phyloP scores from a whole-genome alignment of 2,888 invertebrate species.

The Diplolepis rosae region DNA sequence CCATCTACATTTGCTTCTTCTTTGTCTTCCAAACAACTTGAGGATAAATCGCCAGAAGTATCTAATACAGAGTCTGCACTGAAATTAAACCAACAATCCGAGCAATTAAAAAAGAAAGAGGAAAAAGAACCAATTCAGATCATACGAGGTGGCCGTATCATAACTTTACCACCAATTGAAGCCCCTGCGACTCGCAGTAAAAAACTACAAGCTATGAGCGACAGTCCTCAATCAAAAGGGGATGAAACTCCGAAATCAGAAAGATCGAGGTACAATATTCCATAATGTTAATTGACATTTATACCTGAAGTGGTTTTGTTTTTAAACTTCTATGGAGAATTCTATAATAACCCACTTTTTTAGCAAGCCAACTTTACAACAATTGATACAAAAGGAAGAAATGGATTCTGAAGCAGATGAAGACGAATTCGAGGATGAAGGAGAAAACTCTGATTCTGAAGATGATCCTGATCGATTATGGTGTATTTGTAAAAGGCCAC shows the following conservation, averaged over 20 bases:
- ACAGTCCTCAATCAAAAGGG: conserved; percentile 36
- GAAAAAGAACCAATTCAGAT: conserved; percentile 82
- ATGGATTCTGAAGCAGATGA: conserved; percentile 74
- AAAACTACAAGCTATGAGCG: conserved; percentile 73
- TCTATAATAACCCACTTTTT: conserved; percentile 2
- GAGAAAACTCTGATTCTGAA: conserved; percentile 84
- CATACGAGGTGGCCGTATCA: conserved; percentile 84
- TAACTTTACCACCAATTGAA: conserved; percentile 87
- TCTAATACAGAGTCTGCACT: neutral
- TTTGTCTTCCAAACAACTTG: conserved; percentile 4
- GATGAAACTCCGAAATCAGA: conserved; percentile 44
- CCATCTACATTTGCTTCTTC: conserved; percentile 42
- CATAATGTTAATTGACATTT: neutral
- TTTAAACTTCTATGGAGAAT: conserved; percentile 37
- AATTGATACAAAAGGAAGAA: conserved; percentile 41
- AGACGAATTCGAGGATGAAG: conserved; percentile 77
- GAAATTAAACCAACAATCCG: neutral
- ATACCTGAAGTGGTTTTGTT: too few species aligned
- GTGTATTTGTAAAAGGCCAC: conserved; percentile 96
- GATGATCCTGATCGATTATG: conserved; percentile 95
- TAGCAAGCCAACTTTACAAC: conserved; percentile 37
- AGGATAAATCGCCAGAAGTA: neutral
- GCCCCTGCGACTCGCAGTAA: conserved; percentile 87
- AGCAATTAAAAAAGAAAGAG: conserved; percentile 63
- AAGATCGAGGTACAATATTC: conserved; percentile 46